Evolutionary conservation across 2,113 vertebrate species (phyloP).

Genomic region (Nipponia nippon): DNA sequence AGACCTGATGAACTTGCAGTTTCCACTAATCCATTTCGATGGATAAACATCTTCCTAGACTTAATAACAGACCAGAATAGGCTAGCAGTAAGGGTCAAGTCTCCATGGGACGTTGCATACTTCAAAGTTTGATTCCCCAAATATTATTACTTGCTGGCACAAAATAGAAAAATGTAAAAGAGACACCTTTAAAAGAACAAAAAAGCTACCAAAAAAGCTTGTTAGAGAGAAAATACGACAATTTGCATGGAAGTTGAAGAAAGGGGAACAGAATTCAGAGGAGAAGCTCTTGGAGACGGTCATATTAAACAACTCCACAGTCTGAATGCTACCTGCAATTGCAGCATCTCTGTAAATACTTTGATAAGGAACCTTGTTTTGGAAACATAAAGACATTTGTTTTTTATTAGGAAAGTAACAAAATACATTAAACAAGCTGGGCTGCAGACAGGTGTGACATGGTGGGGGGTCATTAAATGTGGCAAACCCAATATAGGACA

Average conservation of each 20-base stretch:
- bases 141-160: neutral
- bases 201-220: rapidly evolving
- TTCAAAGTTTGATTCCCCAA: neutral
- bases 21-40: neutral
- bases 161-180: neutral
- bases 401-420: neutral
- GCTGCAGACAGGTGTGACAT: neutral
- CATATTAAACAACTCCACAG: neutral
- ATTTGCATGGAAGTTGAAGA: neutral
- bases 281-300: neutral
- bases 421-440: neutral
- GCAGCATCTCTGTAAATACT: neutral
- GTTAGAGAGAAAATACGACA: neutral
- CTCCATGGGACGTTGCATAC: neutral
- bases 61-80: neutral
- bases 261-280: neutral
- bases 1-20: neutral
- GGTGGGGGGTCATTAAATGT: neutral
- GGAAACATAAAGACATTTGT: neutral
- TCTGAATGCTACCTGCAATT: neutral
- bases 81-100: neutral
- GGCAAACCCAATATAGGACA: neutral
- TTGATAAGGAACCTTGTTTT: neutral
- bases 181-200: neutral
- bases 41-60: neutral